Percentiles rank a stretch among this genome's conserved stretches.
Conservation (phyloP, 2,797 vertebrate species). For the Gobio occitaniae region DNA sequence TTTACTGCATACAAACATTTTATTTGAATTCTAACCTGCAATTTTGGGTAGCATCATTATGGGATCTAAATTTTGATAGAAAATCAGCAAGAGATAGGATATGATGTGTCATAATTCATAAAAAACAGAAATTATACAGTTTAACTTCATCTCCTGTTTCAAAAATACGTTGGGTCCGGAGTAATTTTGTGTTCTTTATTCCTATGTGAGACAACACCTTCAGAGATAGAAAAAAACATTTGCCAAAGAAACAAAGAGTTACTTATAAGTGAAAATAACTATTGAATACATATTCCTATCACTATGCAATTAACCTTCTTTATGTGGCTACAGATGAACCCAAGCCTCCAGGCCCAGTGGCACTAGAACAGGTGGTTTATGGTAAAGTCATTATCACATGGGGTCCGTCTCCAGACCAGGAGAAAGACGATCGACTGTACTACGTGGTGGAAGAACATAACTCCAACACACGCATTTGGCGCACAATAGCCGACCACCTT, state of each 20-base stretch:
- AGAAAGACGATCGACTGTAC: slow-evolving; percentile 75
- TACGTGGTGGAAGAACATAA: slow-evolving; percentile 82
- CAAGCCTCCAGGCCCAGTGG: slow-evolving; percentile 81
- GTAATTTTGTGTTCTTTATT: not conserved
- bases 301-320: not conserved
- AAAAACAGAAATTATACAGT: not conserved
- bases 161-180: not conserved
- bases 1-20: not conserved
- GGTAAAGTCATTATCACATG: slow-evolving; percentile 83
- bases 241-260: not conserved
- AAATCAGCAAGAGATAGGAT: not conserved
- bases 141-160: not conserved
- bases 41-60: not conserved
- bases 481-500: slow-evolving; percentile 77
- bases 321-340: slow-evolving; percentile 79
- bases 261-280: not conserved
- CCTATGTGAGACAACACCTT: not conserved
- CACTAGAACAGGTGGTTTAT: slow-evolving; percentile 81
- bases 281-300: not conserved
- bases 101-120: not conserved
- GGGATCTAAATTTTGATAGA: not conserved
- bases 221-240: not conserved
- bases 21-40: not conserved
- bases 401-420: slow-evolving; percentile 85
- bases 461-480: slow-evolving; percentile 79